Conservation (phyloP, 2,113 vertebrate species). For the Willisornis vidua region DNA sequence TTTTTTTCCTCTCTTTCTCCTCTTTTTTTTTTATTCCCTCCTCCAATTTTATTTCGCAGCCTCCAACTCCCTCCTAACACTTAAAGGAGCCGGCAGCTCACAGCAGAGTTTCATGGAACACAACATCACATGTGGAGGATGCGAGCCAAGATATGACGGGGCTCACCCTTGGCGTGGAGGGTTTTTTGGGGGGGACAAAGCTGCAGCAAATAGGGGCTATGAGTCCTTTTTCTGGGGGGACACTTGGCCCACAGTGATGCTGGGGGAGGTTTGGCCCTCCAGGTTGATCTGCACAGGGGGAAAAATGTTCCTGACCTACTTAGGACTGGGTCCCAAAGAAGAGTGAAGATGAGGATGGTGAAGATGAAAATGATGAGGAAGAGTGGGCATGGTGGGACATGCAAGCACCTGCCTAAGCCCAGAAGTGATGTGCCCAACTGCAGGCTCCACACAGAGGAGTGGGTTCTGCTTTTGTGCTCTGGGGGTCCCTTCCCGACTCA, state of each 20-base stretch:
- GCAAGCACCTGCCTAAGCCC: accelerated
- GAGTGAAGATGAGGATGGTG: not conserved
- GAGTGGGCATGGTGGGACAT: not conserved
- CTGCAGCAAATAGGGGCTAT: not conserved
- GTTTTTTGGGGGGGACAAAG: not conserved
- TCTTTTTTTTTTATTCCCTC: not conserved
- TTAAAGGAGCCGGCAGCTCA: conserved; percentile 28
- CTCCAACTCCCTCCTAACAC: conserved; percentile 30
- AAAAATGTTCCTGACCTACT: not conserved
- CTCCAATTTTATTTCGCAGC: conserved; percentile 31
- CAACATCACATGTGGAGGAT: not conserved
- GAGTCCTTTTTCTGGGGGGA: not conserved
- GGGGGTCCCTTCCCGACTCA: not conserved
- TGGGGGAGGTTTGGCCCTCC: not conserved
- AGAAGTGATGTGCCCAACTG: not conserved
- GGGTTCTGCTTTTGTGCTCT: not conserved
- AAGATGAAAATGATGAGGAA: not conserved
- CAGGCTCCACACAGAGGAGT: not conserved
- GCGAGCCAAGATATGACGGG: not conserved
- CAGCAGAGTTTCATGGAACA: not conserved
- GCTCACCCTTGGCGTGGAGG: not conserved
- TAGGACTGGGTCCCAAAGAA: not conserved
- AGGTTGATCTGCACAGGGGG: accelerated
- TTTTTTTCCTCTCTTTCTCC: not conserved
- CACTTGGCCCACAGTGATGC: not conserved